Base-by-base conservation (phyloP, 2,888 invertebrate species). In the Plemyria rubiginata region DNA sequence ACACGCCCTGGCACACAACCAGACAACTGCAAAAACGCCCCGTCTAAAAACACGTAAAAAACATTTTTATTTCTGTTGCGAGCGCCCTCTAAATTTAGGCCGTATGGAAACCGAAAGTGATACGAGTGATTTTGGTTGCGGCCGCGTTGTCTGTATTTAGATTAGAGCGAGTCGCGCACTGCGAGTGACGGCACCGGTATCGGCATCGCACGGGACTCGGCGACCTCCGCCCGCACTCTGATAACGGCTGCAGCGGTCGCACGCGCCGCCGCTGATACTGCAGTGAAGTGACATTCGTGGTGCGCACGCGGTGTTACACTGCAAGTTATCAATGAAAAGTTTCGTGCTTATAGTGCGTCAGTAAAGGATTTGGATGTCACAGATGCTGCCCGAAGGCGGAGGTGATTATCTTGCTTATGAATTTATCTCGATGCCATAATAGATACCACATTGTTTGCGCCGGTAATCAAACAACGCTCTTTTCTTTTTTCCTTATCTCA, bases 61-160 rank as follows among this genome's bases (percentile, higher is more conserved):
- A 86, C 87, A 80, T 82, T 89, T 90, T 91, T 92, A 92, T 92
- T 92, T 92, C 86, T 84, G 90, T 86, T 85, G 86, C 85, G 80
- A 88, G 87, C 90, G 86, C 85, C 87, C 88, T 89, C 92, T 92
- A 92, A 91, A 88, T 88, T 90, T 92, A 92, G 92, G 90, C 85
- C 88, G 90, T 88, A 90, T 88, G 88, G 85, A 87, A 90, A 88
- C 87, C 81, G 89, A 90, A 92, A 92, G 90, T 90, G 85, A 90
- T 90, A 87, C 88, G 87, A 85, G 90, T 77, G 89, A 87, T 90
- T 92, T 92, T 92, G 92, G 92, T 87, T 81, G 85, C 78, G 85
- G 83, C 82, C 82, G 86, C 72, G 86, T 88, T 90, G 90, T 87
- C 92, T 92, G 88, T 90, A 90, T 92, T 92, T 92, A 92, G 92